Evolutionary conservation across 35 echinoderm and acorn worm genomes (phyloP).

Genomic region (Strongylocentrotus purpuratus): DNA sequence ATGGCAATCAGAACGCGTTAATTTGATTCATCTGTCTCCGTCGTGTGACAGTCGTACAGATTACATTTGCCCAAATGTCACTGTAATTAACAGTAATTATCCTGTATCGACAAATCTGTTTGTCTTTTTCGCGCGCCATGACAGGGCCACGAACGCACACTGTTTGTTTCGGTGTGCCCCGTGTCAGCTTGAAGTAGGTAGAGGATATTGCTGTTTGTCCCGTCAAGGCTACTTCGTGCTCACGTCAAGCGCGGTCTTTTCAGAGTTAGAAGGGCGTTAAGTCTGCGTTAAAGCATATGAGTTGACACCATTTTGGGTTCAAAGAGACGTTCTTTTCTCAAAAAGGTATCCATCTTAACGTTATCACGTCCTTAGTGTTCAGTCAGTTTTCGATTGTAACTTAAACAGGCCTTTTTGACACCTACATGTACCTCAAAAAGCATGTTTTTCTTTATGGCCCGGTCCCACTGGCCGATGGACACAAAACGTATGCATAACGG

Average conservation of each 20-base stretch:
- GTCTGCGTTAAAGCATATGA: too few species aligned
- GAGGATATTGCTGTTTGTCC: background rate
- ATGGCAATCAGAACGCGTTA: background rate
- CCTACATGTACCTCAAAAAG: too few species aligned
- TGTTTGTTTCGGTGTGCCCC: background rate
- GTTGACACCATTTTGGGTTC: too few species aligned
- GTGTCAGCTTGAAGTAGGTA: background rate
- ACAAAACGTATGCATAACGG: slow-evolving; percentile 17
- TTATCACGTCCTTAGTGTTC: too few species aligned
- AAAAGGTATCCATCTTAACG: too few species aligned
- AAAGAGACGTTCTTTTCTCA: too few species aligned
- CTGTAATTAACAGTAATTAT: background rate
- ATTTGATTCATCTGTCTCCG: background rate
- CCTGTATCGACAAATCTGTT: background rate
- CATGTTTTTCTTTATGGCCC: background rate
- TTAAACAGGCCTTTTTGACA: too few species aligned
- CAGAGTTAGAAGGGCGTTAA: too few species aligned
- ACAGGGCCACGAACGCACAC: background rate
- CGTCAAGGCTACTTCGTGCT: background rate
- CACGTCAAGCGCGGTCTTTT: too few species aligned
- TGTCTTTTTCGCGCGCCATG: background rate
- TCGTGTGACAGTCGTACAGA: background rate
- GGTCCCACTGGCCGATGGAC: background rate
- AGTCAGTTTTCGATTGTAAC: too few species aligned
- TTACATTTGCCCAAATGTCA: background rate